Percentiles rank a stretch among this genome's conserved stretches.
Conservation (phyloP, 2,888 invertebrate species). For the Mimas tiliae region DNA sequence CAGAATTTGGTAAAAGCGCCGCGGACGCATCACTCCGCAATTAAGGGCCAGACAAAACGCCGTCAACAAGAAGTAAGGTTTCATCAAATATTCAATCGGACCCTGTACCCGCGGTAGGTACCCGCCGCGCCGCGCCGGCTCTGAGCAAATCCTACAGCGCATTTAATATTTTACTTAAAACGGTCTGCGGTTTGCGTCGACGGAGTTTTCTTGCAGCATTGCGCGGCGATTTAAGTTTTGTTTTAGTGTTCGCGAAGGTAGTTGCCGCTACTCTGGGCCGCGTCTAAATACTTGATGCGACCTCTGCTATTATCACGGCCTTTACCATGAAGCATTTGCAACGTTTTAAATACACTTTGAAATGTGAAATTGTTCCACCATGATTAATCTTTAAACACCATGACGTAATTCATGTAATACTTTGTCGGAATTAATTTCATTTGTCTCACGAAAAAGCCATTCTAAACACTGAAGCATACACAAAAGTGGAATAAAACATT, state of each 20-base stretch:
- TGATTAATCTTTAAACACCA: slow-evolving; percentile 34
- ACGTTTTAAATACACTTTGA: slow-evolving; percentile 18
- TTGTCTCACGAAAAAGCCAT: slow-evolving; percentile 49
- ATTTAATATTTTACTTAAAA: slow-evolving; percentile 81
- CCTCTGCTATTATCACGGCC: slow-evolving; percentile 51
- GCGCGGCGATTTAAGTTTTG: slow-evolving; percentile 70
- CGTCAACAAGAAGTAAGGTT: slow-evolving; percentile 56
- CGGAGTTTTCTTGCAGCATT: slow-evolving; percentile 70
- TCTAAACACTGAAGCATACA: slow-evolving; percentile 45
- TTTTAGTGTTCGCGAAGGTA: slow-evolving; percentile 61
- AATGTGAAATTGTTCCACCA: slow-evolving; percentile 31
- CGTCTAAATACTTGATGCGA: slow-evolving; percentile 64
- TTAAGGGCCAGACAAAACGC: slow-evolving; percentile 74
- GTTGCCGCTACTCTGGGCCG: slow-evolving; percentile 49
- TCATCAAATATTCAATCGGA: slow-evolving; percentile 76
- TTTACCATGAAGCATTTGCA: slow-evolving; percentile 33
- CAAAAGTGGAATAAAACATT: slow-evolving; percentile 46
- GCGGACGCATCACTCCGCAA: slow-evolving; percentile 67
- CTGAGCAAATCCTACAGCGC: slow-evolving; percentile 70
- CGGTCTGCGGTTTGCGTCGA: slow-evolving; percentile 71
- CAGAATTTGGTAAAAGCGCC: slow-evolving; percentile 30
- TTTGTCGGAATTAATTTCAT: slow-evolving; percentile 44
- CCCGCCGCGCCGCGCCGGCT: neutral
- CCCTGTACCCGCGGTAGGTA: slow-evolving; percentile 49
- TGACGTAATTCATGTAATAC: slow-evolving; percentile 32